Base-by-base conservation (phyloP, 1,140 invertebrate genomes). In the Microplitis mediator region DNA sequence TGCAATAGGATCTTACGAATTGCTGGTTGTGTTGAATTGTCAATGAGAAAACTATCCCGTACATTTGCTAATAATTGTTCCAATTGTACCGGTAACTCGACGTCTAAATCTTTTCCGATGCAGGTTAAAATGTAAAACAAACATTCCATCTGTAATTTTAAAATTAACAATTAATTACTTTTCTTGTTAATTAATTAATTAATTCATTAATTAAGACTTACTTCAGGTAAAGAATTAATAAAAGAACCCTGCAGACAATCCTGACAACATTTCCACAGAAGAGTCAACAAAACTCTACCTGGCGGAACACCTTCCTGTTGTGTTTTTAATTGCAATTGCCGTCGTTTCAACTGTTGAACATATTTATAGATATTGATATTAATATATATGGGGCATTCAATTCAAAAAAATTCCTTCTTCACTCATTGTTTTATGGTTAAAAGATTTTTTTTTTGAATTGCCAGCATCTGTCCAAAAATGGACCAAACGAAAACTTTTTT, bases 51-150 rank as follows among this genome's bases (percentile, higher is more conserved):
- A 4, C 93, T 93, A 84, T 97, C 95, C 39, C 95, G 89, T n/a
- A 97, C 92, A 35, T 90, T 90, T 2, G 90, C 88, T 78, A 96
- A 89, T 14, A 97, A 82, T 52, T 92, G 89, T 78, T 95, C 92
- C 84, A 97, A 85, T 76, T 95, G 93, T 65, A 89, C 89, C 0
- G 94, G 93, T 70, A 95, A 85, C 78, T 95, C 93, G n/a, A 87
- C 86, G 82, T 96, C 94, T 79, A 97, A 87, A 80, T 96, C 95
- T 68, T 93, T 91, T 0, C 95, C 95, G 79, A 96, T 92, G 74
- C 93, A 94, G 11, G 94, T 95, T 75, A 97, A 86, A 61, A 96
- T 93, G 82, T 94, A 94, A 85, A 96, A 96, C 35, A 97, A 87
- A 80, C 93, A 94, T 82, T 96, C 95, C 77, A 94, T 93, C 93